Evolutionary conservation across 2,113 vertebrate genomes (phyloP).

Genomic region (Nothoprocta perdicaria): DNA sequence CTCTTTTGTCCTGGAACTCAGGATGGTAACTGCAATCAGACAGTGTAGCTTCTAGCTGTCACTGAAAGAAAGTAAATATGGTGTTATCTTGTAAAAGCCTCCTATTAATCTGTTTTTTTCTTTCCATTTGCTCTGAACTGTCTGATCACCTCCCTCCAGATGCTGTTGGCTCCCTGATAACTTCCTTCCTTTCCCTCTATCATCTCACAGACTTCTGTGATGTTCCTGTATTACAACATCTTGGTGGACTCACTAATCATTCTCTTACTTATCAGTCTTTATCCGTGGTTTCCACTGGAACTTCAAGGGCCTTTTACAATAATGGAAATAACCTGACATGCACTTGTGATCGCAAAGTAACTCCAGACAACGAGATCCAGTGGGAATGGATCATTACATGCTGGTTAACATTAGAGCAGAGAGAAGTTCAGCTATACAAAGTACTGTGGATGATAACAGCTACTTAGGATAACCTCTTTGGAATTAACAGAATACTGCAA

Average conservation of each 20-base stretch:
- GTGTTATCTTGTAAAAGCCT: conserved; percentile 50
- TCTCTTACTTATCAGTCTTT: conserved; percentile 40
- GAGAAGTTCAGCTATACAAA: not conserved
- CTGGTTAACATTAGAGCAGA: not conserved
- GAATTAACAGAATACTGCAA: not conserved
- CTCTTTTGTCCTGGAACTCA: too few relatives aligned
- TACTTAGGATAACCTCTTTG: not conserved
- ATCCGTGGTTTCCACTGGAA: conserved; percentile 34
- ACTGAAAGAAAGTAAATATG: not conserved
- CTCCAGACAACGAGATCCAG: conserved; percentile 3
- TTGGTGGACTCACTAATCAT: conserved; percentile 22
- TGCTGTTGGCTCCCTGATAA: conserved; percentile 27
- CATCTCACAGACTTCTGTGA: conserved; percentile 27
- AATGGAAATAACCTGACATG: conserved; percentile 45
- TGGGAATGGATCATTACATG: conserved; percentile 8
- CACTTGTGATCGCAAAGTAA: conserved; percentile 31
- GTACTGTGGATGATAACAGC: not conserved
- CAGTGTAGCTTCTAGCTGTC: not conserved
- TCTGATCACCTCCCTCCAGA: conserved; percentile 51
- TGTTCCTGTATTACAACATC: conserved; percentile 29
- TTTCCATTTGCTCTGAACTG: conserved; percentile 20
- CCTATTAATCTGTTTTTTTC: conserved; percentile 23
- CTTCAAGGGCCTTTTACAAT: conserved; percentile 23
- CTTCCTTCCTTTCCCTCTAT: conserved; percentile 50
- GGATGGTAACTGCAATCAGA: not conserved